phyloP scores from a whole-genome alignment of 2,797 vertebrate genomes.

The Cirrhinus molitorella region DNA sequence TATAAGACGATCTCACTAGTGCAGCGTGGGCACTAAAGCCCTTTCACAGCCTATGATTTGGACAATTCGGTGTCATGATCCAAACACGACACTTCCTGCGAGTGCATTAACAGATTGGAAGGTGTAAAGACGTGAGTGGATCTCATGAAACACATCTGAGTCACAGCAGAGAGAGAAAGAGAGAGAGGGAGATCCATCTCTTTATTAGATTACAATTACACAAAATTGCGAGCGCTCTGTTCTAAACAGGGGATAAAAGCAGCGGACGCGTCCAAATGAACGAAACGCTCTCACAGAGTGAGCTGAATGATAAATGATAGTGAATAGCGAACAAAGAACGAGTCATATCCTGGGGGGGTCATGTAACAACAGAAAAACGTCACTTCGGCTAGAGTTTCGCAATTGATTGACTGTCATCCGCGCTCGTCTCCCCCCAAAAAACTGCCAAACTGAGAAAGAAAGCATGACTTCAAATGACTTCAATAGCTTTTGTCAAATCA shows the following conservation, averaged over 20 bases:
- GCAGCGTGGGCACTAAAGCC: slow-evolving; percentile 26
- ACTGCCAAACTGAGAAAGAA: slow-evolving; percentile 2
- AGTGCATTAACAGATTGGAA: slow-evolving; percentile 39
- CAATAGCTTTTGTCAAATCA: slow-evolving; percentile 32
- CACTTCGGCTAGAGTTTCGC: slow-evolving; percentile 6
- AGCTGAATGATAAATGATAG: slow-evolving; percentile 28
- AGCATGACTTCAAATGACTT: slow-evolving; percentile 33
- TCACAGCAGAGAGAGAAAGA: slow-evolving; percentile 25
- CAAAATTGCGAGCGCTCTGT: background rate
- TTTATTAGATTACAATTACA: slow-evolving; percentile 38
- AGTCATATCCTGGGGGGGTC: background rate
- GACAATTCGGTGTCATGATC: slow-evolving; percentile 30
- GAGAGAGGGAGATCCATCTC: slow-evolving; percentile 7
- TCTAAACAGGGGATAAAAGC: background rate
- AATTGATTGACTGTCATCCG: slow-evolving; percentile 34
- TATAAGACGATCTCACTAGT: background rate
- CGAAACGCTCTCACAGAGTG: background rate
- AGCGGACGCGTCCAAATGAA: slow-evolving; percentile 12
- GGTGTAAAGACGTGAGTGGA: slow-evolving; percentile 31
- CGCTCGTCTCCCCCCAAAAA: background rate
- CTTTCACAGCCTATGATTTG: slow-evolving; percentile 31
- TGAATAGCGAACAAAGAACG: background rate
- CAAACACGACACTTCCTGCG: slow-evolving; percentile 32
- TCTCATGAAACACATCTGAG: slow-evolving; percentile 43
- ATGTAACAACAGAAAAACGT: slow-evolving; percentile 19